Percentiles rank a stretch among this genome's conserved stretches.
Conservation (phyloP, 2,888 invertebrate species). For the Ophion ventricosus region DNA sequence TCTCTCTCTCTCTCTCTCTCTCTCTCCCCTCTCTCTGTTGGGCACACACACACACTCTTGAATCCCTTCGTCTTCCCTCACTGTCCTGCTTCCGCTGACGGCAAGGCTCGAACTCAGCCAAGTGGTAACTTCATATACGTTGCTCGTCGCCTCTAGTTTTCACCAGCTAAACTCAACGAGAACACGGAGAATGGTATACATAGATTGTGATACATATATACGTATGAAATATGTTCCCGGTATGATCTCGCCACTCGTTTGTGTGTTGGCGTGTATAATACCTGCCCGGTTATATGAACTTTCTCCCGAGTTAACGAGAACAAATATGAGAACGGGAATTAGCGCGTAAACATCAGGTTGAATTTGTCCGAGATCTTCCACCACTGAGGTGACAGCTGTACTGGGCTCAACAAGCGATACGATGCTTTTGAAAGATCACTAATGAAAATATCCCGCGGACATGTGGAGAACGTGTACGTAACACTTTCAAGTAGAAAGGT, state of each 20-base stretch:
- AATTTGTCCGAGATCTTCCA: slow-evolving; percentile 15
- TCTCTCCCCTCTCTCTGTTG: background rate
- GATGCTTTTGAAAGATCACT: no score
- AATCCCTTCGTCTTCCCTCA: slow-evolving; percentile 4
- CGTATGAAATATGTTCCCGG: slow-evolving; percentile 47
- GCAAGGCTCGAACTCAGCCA: slow-evolving; percentile 36
- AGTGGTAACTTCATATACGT: slow-evolving; percentile 56
- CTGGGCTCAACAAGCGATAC: background rate
- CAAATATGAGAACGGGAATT: slow-evolving; percentile 33
- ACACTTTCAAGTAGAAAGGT: background rate
- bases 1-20: slow-evolving; percentile 12
- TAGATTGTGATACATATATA: background rate
- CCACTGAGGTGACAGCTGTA: background rate
- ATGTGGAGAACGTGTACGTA: background rate
- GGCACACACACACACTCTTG: slow-evolving; percentile 6
- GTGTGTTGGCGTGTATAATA: background rate
- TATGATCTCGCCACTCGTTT: background rate
- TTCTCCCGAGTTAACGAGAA: slow-evolving; percentile 29
- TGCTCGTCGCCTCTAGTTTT: slow-evolving; percentile 50
- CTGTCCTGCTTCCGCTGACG: slow-evolving; percentile 26
- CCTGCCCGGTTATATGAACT: slow-evolving; percentile 29
- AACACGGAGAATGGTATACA: background rate
- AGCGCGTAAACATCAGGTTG: slow-evolving; percentile 22
- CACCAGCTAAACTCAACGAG: slow-evolving; percentile 34
- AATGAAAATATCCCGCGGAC: background rate